Base-by-base conservation (phyloP, 2,888 invertebrate species). In the Epicampocera succincta region DNA sequence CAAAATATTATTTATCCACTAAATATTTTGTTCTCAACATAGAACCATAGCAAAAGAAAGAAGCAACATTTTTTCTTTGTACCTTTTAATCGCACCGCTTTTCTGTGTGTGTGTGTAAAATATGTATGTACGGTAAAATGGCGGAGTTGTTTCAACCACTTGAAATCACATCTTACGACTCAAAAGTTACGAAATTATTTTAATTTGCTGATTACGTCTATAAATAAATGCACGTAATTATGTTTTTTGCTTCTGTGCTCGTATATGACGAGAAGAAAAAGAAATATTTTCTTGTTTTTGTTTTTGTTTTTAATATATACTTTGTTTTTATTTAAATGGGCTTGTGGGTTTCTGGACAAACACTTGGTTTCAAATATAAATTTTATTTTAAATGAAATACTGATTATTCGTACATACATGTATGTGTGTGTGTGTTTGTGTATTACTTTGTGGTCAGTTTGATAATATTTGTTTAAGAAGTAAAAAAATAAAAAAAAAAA, bases 261-360 rank as follows among this genome's bases (percentile, higher is more conserved):
- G 8, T 33, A 33, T 33, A 8, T 33, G 33, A 33, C 33, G 8
- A 33, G 33, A 1, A 8, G 33, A 33, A 9, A 33, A 33, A 8
- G 3, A 33, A 6, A 33, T 33, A 33, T 33, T 33, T 48, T 15
- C 3, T n/a, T 44, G 25, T 21, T n/a, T 42, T 1, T 46, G 13
- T 17, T 63, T 19, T 63, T 13, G 6, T 63, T 19, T 63, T 13
- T 1, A 29, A 9, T 29, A 33, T 8, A 54, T 1, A 9, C 46
- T 56, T 46, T 38, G 40, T 29, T 2, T 15, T 48, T 68, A 33
- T 33, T 25, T 33, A 63, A 71, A 65, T 75, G 75, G 75, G 65
- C 75, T 80, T 75, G 75, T 75, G 58, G 80, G 80, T 80, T 71
- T 80, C 15, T 52, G 52, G 44, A 33, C 15, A 74, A 69, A 58